phyloP scores from a whole-genome alignment of 2,888 invertebrate species.

The Apoda limacodes region DNA sequence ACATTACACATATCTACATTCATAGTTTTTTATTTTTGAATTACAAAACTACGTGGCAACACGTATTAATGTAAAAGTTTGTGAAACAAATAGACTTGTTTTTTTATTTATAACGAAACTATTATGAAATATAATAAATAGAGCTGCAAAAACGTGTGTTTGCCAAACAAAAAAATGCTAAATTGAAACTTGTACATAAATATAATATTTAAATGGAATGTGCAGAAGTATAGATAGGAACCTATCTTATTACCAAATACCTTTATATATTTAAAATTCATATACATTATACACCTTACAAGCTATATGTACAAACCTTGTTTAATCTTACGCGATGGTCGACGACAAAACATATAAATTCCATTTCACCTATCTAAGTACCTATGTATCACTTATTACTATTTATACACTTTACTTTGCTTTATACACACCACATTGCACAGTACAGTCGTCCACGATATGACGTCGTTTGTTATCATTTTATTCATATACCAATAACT shows the following conservation, averaged over 20 bases:
- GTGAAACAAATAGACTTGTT: no score
- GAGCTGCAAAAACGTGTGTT: conserved; percentile 30
- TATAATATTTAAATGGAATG: conserved; percentile 56
- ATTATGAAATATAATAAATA: no score
- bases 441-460: conserved; percentile 54
- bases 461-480: no score
- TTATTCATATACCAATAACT: no score
- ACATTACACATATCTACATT: no score
- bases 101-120: no score
- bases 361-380: conserved; percentile 60
- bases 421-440: conserved; percentile 62
- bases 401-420: conserved; percentile 59
- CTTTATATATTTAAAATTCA: conserved; percentile 26
- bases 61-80: no score
- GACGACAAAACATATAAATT: conserved; percentile 52
- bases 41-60: no score
- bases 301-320: conserved; percentile 59
- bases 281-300: conserved; percentile 34
- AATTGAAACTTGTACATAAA: conserved; percentile 64
- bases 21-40: no score
- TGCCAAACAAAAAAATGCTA: conserved; percentile 44
- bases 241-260: conserved; percentile 66
- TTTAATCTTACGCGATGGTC: conserved; percentile 54
- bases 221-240: conserved; percentile 63
- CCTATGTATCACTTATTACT: conserved; percentile 31